phyloP scores from a whole-genome alignment of 2,113 vertebrate species.

The Percopsis transmontana region DNA sequence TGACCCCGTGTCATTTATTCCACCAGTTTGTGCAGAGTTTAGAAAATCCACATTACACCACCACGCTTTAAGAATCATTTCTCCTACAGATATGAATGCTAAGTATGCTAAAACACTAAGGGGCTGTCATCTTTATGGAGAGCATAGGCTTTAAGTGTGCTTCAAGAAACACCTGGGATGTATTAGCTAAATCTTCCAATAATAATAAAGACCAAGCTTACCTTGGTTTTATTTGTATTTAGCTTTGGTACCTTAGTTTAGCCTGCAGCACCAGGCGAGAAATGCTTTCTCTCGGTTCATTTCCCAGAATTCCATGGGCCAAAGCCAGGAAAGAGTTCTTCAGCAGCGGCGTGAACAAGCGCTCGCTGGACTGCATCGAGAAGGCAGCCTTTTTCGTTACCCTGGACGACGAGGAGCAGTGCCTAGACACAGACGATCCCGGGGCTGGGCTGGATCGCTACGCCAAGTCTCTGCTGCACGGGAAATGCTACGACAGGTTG shows the following conservation, averaged over 20 bases:
- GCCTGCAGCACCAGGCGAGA: neutral
- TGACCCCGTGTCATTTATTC: too few species aligned
- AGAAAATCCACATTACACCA: too few species aligned
- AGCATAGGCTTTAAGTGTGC: too few species aligned
- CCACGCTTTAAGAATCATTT: too few species aligned
- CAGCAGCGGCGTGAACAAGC: conserved; percentile 73
- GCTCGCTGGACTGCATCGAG: conserved; percentile 82
- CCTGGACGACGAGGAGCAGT: conserved; percentile 82
- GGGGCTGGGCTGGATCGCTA: conserved; percentile 81
- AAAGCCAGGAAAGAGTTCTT: conserved; percentile 77
- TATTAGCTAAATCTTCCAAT: too few species aligned
- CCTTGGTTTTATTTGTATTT: neutral
- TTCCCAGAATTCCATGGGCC: conserved; percentile 80
- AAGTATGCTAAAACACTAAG: too few species aligned
- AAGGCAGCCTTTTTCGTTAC: conserved; percentile 86
- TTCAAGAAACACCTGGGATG: too few species aligned
- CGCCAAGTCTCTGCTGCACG: conserved; percentile 84
- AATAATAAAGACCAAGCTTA: too few species aligned
- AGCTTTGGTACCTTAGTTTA: neutral
- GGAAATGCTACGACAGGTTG: conserved; percentile 89
- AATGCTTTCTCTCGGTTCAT: neutral
- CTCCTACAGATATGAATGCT: too few species aligned
- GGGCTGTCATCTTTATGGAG: too few species aligned
- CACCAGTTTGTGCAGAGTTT: too few species aligned
- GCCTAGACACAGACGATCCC: conserved; percentile 80